These are phyloP conservation scores for Stegophylla sp. DNA, from an alignment of 2,888 invertebrate species.

Conservation along the genomic window DNA sequence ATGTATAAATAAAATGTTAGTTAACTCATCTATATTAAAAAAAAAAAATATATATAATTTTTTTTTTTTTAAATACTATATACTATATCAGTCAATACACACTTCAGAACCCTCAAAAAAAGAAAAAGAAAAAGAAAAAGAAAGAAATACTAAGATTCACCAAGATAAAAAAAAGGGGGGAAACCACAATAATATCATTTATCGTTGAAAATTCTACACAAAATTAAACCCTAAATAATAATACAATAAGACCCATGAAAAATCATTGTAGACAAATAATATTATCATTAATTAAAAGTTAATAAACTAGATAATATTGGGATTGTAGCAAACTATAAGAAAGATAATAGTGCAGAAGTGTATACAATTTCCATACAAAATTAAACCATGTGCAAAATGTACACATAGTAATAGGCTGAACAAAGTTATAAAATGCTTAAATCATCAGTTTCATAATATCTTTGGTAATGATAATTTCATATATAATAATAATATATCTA, in stretches of 20 bases:
- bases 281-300: not conserved
- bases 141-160: constrained; percentile 42
- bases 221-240: constrained; percentile 48
- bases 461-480: constrained; percentile 50
- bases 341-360: not conserved
- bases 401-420: constrained; percentile 2
- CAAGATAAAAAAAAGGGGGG: constrained; percentile 23
- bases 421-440: constrained; percentile 28
- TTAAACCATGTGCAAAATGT: constrained; percentile 23
- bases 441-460: constrained; percentile 48
- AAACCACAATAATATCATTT: constrained; percentile 34
- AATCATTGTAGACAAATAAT: constrained; percentile 32
- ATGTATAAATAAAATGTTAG: constrained; percentile 50
- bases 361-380: constrained; percentile 12
- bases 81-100: constrained; percentile 58
- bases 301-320: constrained; percentile 21
- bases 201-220: constrained; percentile 26
- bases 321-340: constrained; percentile 32
- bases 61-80: constrained; percentile 37
- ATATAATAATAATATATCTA: constrained; percentile 36
- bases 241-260: constrained; percentile 49
- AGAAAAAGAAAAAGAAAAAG: constrained; percentile 18
- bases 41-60: constrained; percentile 38
- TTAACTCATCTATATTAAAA: constrained; percentile 46
- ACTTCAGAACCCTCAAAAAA: constrained; percentile 47